Conservation (phyloP, 2,797 vertebrate species). For the Anniella stebbinsi region DNA sequence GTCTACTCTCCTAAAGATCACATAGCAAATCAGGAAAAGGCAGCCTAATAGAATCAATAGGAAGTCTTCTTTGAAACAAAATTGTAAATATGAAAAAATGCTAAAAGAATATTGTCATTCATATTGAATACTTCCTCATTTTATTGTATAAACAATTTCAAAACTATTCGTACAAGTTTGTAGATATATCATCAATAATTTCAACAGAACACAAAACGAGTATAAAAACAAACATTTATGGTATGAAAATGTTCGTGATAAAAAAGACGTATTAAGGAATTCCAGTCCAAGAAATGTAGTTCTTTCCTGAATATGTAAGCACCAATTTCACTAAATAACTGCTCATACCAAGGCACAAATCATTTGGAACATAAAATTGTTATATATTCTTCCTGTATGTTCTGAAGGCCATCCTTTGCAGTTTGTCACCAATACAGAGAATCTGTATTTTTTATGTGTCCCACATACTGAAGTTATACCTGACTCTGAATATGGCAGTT, state of each 20-base stretch:
- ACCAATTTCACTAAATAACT: conserved; percentile 19
- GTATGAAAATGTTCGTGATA: conserved; percentile 53
- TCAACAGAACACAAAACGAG: conserved; percentile 70
- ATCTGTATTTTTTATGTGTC: not conserved
- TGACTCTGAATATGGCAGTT: fast-evolving
- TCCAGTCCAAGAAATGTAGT: conserved; percentile 41
- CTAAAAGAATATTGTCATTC: conserved; percentile 71
- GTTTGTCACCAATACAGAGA: not conserved
- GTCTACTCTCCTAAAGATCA: not conserved
- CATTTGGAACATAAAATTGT: fast-evolving
- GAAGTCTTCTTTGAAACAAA: conserved; percentile 61
- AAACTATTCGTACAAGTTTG: conserved; percentile 77
- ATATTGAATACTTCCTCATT: conserved; percentile 77
- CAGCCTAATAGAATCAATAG: conserved; percentile 57
- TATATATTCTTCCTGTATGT: not conserved
- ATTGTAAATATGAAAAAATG: conserved; percentile 57
- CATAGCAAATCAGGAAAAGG: conserved; percentile 28
- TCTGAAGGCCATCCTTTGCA: not conserved
- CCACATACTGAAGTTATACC: not conserved
- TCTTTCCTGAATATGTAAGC: conserved; percentile 47
- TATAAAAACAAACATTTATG: conserved; percentile 59
- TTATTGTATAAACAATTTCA: conserved; percentile 81
- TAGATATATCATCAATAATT: conserved; percentile 71
- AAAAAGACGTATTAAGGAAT: conserved; percentile 52
- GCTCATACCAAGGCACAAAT: conserved; percentile 29